Conservation (phyloP, 1,140 invertebrate species). For the Lordiphosa clarofinis region DNA sequence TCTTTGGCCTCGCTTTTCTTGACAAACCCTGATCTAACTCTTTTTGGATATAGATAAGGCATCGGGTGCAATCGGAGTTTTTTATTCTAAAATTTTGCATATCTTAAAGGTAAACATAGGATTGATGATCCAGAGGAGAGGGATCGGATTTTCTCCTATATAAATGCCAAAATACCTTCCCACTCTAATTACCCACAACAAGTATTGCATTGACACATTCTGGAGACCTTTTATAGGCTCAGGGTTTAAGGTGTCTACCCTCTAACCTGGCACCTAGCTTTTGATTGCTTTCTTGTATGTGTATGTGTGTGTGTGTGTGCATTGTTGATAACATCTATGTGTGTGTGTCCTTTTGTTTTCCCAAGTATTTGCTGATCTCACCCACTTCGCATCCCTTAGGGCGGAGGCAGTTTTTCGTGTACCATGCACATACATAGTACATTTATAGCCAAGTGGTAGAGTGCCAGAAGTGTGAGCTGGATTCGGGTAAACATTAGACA, state of each 20-base stretch:
- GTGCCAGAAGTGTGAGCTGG: neutral
- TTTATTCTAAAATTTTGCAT: too few relatives aligned
- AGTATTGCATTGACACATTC: slow-evolving; percentile 6
- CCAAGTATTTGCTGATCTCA: slow-evolving; percentile 26
- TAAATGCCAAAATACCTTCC: too few relatives aligned
- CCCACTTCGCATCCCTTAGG: neutral
- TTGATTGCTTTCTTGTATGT: slow-evolving; percentile 9
- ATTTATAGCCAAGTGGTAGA: slow-evolving; percentile 32
- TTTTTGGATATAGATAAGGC: too few relatives aligned
- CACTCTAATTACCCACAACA: neutral
- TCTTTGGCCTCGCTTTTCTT: too few relatives aligned
- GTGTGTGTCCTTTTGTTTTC: slow-evolving; percentile 12
- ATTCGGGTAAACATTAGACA: slow-evolving; percentile 24
- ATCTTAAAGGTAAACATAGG: too few relatives aligned
- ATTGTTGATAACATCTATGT: neutral
- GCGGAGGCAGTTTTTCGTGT: slow-evolving; percentile 29
- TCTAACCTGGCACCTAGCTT: slow-evolving; percentile 15
- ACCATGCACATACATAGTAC: slow-evolving; percentile 2
- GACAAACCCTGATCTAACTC: too few relatives aligned
- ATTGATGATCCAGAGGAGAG: too few relatives aligned
- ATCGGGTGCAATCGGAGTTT: too few relatives aligned
- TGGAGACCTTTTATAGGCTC: slow-evolving; percentile 7
- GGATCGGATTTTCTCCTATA: too few relatives aligned
- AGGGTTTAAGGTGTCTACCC: neutral
- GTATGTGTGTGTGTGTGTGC: neutral